A percentile compares a stretch with the other conserved stretches of the same genome.
Conservation (phyloP, 2,113 vertebrate genomes). For the Pyrgilauda ruficollis region DNA sequence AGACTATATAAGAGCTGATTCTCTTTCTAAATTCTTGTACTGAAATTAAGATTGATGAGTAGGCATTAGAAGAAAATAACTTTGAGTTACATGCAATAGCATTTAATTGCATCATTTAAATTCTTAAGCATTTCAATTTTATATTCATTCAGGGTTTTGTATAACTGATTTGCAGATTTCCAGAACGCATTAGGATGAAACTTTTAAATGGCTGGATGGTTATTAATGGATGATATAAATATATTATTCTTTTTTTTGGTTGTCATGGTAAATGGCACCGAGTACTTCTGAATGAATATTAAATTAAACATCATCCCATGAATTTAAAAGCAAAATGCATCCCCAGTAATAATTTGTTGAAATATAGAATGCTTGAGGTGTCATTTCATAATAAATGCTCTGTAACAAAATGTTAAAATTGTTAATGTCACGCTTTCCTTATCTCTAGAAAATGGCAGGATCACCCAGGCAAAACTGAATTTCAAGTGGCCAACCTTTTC, state of each 20-base stretch:
- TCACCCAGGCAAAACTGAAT: not conserved
- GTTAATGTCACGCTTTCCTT: not conserved
- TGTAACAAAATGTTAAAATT: not conserved
- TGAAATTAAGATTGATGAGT: slow-evolving; percentile 52
- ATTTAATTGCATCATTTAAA: slow-evolving; percentile 67
- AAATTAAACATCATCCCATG: slow-evolving; percentile 12
- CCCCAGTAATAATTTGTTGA: not conserved
- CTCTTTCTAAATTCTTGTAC: not conserved
- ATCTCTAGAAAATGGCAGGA: not conserved
- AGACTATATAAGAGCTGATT: not conserved
- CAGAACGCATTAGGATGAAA: slow-evolving; percentile 44
- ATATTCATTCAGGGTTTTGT: slow-evolving; percentile 58
- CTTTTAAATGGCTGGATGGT: slow-evolving; percentile 55
- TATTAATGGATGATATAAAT: slow-evolving; percentile 67
- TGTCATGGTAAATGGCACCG: slow-evolving; percentile 49
- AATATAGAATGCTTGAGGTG: not conserved
- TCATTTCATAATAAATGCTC: not conserved
- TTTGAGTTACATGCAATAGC: slow-evolving; percentile 35
- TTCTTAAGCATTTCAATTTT: slow-evolving; percentile 58
- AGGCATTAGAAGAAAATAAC: slow-evolving; percentile 50
- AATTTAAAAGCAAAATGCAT: slow-evolving; percentile 3
- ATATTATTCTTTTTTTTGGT: slow-evolving; percentile 68
- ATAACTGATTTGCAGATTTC: slow-evolving; percentile 70
- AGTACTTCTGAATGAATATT: slow-evolving; percentile 31
- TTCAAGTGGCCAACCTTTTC: not conserved